Conservation (phyloP, 2,113 vertebrate genomes). For the Perca flavescens region DNA sequence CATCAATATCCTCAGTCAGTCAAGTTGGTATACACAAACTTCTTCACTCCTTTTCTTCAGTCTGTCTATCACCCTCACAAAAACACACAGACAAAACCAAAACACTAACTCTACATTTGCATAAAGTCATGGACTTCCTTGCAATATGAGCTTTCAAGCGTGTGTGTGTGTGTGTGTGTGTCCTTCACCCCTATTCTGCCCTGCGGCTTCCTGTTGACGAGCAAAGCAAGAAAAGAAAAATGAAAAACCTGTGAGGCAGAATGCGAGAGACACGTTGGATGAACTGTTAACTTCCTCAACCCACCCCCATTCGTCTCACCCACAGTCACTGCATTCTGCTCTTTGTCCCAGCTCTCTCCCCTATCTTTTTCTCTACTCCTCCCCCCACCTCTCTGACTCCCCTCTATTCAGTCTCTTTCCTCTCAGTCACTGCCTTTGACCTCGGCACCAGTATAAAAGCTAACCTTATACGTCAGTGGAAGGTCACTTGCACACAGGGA, state of each 20-base stretch:
- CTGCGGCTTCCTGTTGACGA: slow-evolving; percentile 58
- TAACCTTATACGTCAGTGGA: slow-evolving; percentile 69
- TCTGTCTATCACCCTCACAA: slow-evolving; percentile 31
- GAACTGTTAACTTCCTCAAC: slow-evolving; percentile 62
- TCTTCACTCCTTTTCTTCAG: slow-evolving; percentile 8
- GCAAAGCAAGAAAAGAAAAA: slow-evolving; percentile 34
- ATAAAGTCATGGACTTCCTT: not conserved
- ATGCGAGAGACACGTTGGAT: slow-evolving; percentile 60
- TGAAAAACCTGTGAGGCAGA: slow-evolving; percentile 49
- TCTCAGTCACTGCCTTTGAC: slow-evolving; percentile 75
- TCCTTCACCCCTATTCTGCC: slow-evolving; percentile 49
- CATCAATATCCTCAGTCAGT: not conserved
- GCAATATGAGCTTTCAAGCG: not conserved
- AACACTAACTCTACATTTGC: not conserved
- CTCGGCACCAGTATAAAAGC: slow-evolving; percentile 66
- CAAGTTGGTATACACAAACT: not conserved
- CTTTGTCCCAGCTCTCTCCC: slow-evolving; percentile 21
- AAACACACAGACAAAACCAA: not conserved
- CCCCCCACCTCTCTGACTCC: slow-evolving; percentile 1
- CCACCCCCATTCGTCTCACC: slow-evolving; percentile 33
- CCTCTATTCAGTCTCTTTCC: slow-evolving; percentile 46
- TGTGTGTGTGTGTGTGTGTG: not conserved
- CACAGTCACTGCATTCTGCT: slow-evolving; percentile 5
- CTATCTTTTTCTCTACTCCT: not conserved
- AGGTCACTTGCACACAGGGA: slow-evolving; percentile 70